Evolutionary conservation across 2,113 vertebrate genomes (phyloP), one percentile per base, ranked within the genome.

Genomic region (Scortum barcoo): DNA sequence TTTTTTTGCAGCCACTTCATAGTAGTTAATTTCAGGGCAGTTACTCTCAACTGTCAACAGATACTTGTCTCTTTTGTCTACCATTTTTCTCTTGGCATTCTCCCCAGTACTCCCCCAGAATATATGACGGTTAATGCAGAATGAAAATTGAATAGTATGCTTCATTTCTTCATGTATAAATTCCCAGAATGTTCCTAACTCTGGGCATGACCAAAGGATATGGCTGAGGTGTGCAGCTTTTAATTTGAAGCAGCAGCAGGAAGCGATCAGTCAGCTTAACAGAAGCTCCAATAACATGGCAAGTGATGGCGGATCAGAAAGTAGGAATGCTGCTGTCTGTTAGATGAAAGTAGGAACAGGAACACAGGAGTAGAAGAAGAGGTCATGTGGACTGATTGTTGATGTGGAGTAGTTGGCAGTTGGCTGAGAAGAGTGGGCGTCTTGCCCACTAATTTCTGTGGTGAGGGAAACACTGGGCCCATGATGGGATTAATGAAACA

Each of bases 401-500:
- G 57, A 76, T 69, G 63, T 68, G 69, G 81, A 90, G 85, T 81
- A 85, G 67, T 80, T 56, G 20, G 10, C 42, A 22, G 22, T 57
- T 42, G 69, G 14, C 67, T 12, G 53, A 51, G 16, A 66, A 40
- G 17, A 26, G 26, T 12, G 54, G 69, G 73, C 74, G 36, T 76
- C 46, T 58, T 1, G 44, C 67, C 62, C 46, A 38, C 58, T 75
- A 14, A 56, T 73, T 22, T 58, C 44, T 81, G 62, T 63, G 68
- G 54, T 74, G 19, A 62, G 50, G 56, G 50, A 72, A 86, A 83
- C 84, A 74, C 38, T 20, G 28, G 69, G 46, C 42, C 40, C 14
- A 36, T 63, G 69, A 78, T 62, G 53, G 85, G 83, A 88, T 92
- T 89, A 90, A 86, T 86, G 61, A 51, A 88, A 88, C 60, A 30